These are phyloP conservation scores for Cerastis leucographa DNA, from an alignment of 2,888 invertebrate species.

Conservation along the genomic window DNA sequence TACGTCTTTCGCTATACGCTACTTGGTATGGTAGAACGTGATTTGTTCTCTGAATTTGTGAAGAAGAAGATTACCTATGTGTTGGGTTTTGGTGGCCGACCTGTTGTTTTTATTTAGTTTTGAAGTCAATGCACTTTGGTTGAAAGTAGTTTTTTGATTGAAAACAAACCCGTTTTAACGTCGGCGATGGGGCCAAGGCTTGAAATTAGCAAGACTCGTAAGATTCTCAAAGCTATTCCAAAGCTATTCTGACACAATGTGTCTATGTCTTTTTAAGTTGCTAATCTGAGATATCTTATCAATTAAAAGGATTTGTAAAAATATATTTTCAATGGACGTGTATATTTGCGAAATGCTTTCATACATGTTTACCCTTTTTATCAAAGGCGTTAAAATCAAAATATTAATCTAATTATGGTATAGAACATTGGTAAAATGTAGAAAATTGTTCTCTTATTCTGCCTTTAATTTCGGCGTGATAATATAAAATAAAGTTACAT, in stretches of 20 bases:
- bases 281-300: neutral
- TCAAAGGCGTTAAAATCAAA: too few species aligned
- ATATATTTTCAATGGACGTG: too few species aligned
- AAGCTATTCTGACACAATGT: neutral
- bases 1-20: constrained; percentile 5
- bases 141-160: neutral
- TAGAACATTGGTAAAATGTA: too few species aligned
- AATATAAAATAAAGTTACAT: too few species aligned
- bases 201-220: neutral
- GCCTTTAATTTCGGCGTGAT: too few species aligned
- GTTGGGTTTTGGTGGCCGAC: neutral
- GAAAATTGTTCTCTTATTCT: too few species aligned
- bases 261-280: neutral
- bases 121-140: neutral
- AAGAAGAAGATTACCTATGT: neutral
- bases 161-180: too few species aligned
- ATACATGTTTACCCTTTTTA: too few species aligned
- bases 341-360: neutral
- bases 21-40: neutral
- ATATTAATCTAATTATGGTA: too few species aligned
- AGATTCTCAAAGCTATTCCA: neutral
- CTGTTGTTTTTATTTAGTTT: neutral
- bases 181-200: neutral
- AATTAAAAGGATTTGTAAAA: neutral
- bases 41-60: constrained; percentile 31